Conservation (phyloP, 2,797 vertebrate genomes). For the Acridotheres tristis region DNA sequence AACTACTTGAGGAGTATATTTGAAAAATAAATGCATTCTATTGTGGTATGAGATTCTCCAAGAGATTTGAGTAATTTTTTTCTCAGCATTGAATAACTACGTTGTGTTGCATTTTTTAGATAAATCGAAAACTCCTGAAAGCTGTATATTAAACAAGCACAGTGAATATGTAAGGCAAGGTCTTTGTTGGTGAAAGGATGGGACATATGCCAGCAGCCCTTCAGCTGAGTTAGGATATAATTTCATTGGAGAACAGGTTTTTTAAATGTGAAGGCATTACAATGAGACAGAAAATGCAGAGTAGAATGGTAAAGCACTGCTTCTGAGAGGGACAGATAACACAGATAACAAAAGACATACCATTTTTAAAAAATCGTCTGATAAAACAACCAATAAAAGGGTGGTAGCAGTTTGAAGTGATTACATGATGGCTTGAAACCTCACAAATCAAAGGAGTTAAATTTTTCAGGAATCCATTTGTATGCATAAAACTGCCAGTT, state of each 20-base stretch:
- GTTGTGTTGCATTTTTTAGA: neutral
- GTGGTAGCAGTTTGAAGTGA: neutral
- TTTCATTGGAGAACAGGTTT: neutral
- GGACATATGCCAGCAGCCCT: neutral
- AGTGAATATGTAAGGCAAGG: neutral
- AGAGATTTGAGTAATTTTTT: neutral
- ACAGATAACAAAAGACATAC: neutral
- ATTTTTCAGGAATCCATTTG: neutral
- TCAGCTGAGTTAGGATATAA: neutral
- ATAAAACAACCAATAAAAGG: neutral
- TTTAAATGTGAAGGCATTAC: neutral
- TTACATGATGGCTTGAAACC: neutral
- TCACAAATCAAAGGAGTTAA: neutral
- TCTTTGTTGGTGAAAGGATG: neutral
- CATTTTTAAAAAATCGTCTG: neutral
- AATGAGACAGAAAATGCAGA: neutral
- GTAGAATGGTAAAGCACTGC: neutral
- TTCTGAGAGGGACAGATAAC: neutral
- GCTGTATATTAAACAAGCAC: neutral
- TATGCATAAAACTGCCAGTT: neutral
- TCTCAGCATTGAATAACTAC: neutral
- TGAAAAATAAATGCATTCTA: neutral
- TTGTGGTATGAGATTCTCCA: neutral
- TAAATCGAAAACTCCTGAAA: neutral
- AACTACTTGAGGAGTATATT: neutral